Evolutionary conservation across 2,888 invertebrate species (phyloP), one percentile per base, ranked within the genome.

Genomic region (Meta bourneti): DNA sequence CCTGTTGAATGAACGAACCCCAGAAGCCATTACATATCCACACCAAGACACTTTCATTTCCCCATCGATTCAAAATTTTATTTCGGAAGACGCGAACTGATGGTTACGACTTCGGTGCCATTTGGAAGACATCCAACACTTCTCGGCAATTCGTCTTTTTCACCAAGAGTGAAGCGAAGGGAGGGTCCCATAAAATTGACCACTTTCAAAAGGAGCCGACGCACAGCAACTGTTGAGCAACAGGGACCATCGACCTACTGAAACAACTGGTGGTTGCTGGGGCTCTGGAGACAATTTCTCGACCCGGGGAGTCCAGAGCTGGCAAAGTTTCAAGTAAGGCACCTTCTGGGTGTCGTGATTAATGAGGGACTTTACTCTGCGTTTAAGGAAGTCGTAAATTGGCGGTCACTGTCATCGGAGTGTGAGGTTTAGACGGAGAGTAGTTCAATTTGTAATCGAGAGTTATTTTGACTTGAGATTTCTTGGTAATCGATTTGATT

Each of bases 361-460:
- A 87, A 87, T 80, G 54, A 52, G 54, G 20, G 13, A 54, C 20
- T 61, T 61, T 16, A 61, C 11, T 34, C 13, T 11, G 74, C 13
- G 61, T 84, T 84, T 20, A 84, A 54, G 84, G 84, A 71, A 84
- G 74, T 84, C 74, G 84, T 54, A 34, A 72, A 84, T 54, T 75
- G 61, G 75, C 13, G 75, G 54, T n/a, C 51, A 54, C 8, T 72
- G 84, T 75, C 84, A 84, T 20, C 54, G 11, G 61, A 9, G 61
- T 16, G 16, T 16, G 61, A 61, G 61, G 16, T 61, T 61, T 61
- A 16, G 5, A 4, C 4, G 34, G 34, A 34, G 34, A 34, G 1
- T 34, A 34, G 34, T 4, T 34, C 34, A 34, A 34, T 34, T 1
- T 1, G 34, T 34, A 2, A 34, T 34, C 34, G 34, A 34, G 34